Conservation (phyloP, 2,113 vertebrate species). For the Phainopepla nitens region DNA sequence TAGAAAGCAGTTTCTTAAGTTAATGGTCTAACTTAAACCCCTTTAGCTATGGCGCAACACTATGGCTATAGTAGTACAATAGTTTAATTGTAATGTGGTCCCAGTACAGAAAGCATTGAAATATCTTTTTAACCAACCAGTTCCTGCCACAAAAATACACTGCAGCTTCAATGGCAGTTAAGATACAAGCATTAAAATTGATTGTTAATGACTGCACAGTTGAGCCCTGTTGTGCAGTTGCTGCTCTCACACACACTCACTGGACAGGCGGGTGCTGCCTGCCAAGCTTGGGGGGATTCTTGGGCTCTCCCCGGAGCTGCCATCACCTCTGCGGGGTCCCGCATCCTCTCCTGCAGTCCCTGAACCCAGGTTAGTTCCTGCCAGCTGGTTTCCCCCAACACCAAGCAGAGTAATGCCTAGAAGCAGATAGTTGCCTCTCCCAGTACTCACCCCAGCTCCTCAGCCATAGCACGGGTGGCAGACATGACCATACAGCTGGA, state of each 20-base stretch:
- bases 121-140: neutral
- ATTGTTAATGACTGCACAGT: neutral
- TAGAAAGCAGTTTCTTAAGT: neutral
- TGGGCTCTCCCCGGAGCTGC: neutral
- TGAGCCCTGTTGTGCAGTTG: neutral
- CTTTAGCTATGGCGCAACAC: neutral
- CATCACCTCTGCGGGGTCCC: accelerated
- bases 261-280: accelerated
- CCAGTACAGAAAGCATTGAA: neutral
- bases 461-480: accelerated
- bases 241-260: accelerated
- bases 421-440: neutral
- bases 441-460: neutral
- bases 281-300: neutral
- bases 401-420: neutral
- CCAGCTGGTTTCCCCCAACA: neutral
- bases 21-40: neutral
- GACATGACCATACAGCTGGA: neutral
- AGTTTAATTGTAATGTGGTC: neutral
- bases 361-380: neutral
- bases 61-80: neutral
- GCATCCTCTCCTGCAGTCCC: neutral
- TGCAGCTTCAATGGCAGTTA: neutral
- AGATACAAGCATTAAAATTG: neutral
- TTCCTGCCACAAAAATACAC: neutral